phyloP scores from a whole-genome alignment of 1,140 invertebrate species.

The Bombyx mandarina region DNA sequence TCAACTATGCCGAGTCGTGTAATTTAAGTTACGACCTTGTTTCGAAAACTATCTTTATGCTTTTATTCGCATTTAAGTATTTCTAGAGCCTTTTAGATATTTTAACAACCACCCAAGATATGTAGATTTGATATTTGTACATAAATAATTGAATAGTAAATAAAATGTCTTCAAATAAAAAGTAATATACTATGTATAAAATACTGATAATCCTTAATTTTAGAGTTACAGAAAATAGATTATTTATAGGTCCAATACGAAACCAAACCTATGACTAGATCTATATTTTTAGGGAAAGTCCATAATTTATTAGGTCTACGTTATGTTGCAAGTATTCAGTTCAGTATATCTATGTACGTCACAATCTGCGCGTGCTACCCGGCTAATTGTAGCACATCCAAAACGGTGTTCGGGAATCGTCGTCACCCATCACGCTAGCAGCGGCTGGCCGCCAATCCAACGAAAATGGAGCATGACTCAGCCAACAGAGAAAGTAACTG shows the following conservation, averaged over 20 bases:
- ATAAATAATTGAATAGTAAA: too few relatives aligned
- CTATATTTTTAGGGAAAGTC: slow-evolving; percentile 48
- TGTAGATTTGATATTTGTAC: too few relatives aligned
- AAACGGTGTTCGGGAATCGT: slow-evolving; percentile 45
- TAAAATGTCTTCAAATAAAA: too few relatives aligned
- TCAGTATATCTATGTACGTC: slow-evolving; percentile 57
- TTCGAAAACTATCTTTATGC: too few relatives aligned
- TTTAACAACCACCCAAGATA: too few relatives aligned
- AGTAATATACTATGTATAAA: too few relatives aligned
- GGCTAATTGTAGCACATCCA: slow-evolving; percentile 62
- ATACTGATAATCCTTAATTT: too few relatives aligned
- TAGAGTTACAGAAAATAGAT: too few relatives aligned
- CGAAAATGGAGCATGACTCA: slow-evolving; percentile 59
- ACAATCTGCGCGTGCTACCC: slow-evolving; percentile 45
- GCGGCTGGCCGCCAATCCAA: slow-evolving; percentile 17
- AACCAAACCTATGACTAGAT: slow-evolving; percentile 34
- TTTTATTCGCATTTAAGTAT: too few relatives aligned
- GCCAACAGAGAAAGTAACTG: slow-evolving; percentile 48
- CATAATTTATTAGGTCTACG: slow-evolving; percentile 52
- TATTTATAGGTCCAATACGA: slow-evolving; percentile 21
- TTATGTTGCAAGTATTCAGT: slow-evolving; percentile 47
- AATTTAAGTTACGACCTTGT: too few relatives aligned
- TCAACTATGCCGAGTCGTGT: too few relatives aligned
- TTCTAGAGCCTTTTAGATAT: too few relatives aligned
- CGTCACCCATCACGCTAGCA: slow-evolving; percentile 14